Conservation (phyloP, 2,888 invertebrate genomes). For the Brachylomia viminalis region DNA sequence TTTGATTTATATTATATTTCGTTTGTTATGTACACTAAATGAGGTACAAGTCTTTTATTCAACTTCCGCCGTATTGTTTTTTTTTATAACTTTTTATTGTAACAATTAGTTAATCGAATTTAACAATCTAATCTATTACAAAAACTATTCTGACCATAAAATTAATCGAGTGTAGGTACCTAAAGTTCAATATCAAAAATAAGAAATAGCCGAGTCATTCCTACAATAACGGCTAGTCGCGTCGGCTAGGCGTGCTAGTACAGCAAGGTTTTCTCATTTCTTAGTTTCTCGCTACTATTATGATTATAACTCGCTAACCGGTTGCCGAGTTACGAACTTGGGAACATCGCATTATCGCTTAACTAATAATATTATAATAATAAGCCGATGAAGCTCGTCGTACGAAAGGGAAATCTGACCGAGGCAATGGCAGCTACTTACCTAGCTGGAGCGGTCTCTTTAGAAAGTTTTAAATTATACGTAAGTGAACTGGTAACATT, state of each 20-base stretch:
- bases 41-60: constrained; percentile 18
- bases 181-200: neutral
- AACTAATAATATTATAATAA: constrained; percentile 72
- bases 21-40: constrained; percentile 10
- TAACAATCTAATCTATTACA: neutral
- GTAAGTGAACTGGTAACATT: constrained; percentile 85
- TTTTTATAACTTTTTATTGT: constrained; percentile 21
- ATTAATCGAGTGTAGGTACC: neutral
- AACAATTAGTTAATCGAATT: constrained; percentile 31
- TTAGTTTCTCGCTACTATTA: constrained; percentile 20
- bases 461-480: constrained; percentile 90
- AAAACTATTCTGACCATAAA: constrained; percentile 3
- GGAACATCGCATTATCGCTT: constrained; percentile 48
- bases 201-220: constrained; percentile 3
- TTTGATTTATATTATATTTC: constrained; percentile 6
- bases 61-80: constrained; percentile 26
- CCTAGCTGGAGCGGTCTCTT: constrained; percentile 73
- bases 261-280: constrained; percentile 31
- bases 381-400: constrained; percentile 78
- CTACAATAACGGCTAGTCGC: neutral
- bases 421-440: constrained; percentile 71
- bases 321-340: constrained; percentile 33
- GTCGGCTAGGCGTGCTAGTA: too few species aligned
- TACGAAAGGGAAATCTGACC: constrained; percentile 84
- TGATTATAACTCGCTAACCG: constrained; percentile 24